phyloP scores from a whole-genome alignment of 53 echinoderm and acorn worm species.

The Crossaster papposus region DNA sequence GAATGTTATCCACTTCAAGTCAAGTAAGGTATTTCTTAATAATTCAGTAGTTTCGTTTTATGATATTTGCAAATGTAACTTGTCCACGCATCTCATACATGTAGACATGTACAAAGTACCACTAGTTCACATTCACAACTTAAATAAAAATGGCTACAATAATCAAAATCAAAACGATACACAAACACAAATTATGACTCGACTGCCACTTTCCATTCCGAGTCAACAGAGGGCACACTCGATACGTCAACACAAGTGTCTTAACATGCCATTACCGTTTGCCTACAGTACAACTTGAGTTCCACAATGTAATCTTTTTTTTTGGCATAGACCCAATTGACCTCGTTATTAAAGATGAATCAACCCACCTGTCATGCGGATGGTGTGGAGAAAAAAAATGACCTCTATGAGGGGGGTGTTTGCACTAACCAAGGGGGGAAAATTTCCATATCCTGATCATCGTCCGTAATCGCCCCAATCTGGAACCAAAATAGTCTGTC shows the following conservation, averaged over 20 bases:
- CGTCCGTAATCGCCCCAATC: slow-evolving; percentile 8
- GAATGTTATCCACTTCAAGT: too few relatives aligned
- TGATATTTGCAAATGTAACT: too few relatives aligned
- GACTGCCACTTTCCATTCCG: background rate
- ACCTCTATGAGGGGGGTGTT: slow-evolving; percentile 11
- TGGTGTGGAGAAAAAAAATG: background rate
- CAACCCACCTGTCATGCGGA: slow-evolving; percentile 2
- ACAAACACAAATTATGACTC: background rate
- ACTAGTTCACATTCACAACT: too few relatives aligned
- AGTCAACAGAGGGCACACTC: slow-evolving; percentile 6
- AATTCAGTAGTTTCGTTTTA: too few relatives aligned
- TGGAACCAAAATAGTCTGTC: slow-evolving; percentile 44
- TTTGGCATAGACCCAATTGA: slow-evolving; percentile 19
- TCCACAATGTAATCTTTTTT: background rate
- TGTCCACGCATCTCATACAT: too few relatives aligned
- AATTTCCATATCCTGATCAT: slow-evolving; percentile 48
- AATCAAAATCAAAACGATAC: background rate
- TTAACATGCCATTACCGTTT: background rate
- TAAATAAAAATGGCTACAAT: too few relatives aligned
- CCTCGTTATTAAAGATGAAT: slow-evolving; percentile 25
- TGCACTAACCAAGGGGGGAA: slow-evolving; percentile 17
- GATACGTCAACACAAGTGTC: background rate
- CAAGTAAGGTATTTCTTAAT: too few relatives aligned
- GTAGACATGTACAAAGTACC: too few relatives aligned
- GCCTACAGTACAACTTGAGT: background rate